Conservation (phyloP, 2,113 vertebrate species). For the Neodontobutis hainanensis region DNA sequence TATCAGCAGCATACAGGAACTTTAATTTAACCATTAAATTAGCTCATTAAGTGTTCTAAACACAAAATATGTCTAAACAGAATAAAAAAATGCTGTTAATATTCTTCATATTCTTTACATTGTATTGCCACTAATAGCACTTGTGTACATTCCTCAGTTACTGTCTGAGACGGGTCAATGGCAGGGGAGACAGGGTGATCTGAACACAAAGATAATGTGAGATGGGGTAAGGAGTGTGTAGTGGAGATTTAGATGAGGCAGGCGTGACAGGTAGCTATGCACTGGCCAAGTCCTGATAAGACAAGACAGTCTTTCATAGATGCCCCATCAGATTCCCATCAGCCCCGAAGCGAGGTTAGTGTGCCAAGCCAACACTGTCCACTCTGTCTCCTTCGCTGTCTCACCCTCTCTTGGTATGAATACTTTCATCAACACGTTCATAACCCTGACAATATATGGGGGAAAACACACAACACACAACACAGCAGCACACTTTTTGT, state of each 20-base stretch:
- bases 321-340: constrained; percentile 43
- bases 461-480: constrained; percentile 27
- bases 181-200: constrained; percentile 48
- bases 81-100: no score
- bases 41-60: no score
- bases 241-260: constrained; percentile 36
- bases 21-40: no score
- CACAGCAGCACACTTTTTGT: constrained; percentile 14
- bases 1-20: no score
- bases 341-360: constrained; percentile 60
- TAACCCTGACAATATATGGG: constrained; percentile 44
- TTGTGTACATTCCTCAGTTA: constrained; percentile 47
- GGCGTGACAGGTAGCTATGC: constrained; percentile 60
- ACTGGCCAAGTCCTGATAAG: constrained; percentile 61
- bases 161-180: constrained; percentile 38
- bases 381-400: constrained; percentile 64
- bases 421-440: constrained; percentile 70
- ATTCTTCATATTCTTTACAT: background rate
- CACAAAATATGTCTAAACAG: no score
- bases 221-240: constrained; percentile 42
- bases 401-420: constrained; percentile 54
- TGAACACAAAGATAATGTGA: constrained; percentile 45
- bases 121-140: constrained; percentile 1
- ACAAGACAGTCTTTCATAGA: constrained; percentile 59
- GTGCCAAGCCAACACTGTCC: constrained; percentile 47